phyloP scores from a whole-genome alignment of 2,888 invertebrate species.

The Macrophya alboannulata region DNA sequence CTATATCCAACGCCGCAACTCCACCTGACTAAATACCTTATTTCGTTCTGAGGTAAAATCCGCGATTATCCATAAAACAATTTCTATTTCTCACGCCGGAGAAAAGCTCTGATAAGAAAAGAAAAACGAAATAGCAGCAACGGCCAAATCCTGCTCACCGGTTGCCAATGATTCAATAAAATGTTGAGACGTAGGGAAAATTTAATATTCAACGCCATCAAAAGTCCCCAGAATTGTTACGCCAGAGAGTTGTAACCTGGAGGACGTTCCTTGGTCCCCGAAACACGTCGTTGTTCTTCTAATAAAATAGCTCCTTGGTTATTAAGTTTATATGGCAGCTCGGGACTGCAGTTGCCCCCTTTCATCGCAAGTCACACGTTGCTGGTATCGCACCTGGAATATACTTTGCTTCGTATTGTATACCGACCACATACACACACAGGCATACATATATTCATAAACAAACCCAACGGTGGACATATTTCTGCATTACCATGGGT shows the following conservation, averaged over 20 bases:
- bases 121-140: neutral
- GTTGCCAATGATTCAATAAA: conserved; percentile 78
- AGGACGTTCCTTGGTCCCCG: neutral
- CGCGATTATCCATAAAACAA: neutral
- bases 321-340: conserved; percentile 48
- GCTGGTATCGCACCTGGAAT: conserved; percentile 4
- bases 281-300: conserved; percentile 9
- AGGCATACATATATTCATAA: neutral
- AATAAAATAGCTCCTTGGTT: conserved; percentile 47
- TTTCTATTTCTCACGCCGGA: neutral
- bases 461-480: neutral
- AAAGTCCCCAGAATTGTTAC: conserved; percentile 77
- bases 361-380: conserved; percentile 27
- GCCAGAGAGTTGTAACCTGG: conserved; percentile 71
- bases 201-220: conserved; percentile 79
- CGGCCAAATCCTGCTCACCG: conserved; percentile 44
- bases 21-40: neutral
- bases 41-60: neutral
- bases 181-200: conserved; percentile 73
- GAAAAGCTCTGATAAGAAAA: neutral
- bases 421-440: neutral
- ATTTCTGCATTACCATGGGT: conserved; percentile 28
- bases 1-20: conserved; percentile 8
- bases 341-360: conserved; percentile 26
- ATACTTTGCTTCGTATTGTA: neutral